Conservation (phyloP, 2,113 vertebrate genomes). For the Sphyrna mokarran region DNA sequence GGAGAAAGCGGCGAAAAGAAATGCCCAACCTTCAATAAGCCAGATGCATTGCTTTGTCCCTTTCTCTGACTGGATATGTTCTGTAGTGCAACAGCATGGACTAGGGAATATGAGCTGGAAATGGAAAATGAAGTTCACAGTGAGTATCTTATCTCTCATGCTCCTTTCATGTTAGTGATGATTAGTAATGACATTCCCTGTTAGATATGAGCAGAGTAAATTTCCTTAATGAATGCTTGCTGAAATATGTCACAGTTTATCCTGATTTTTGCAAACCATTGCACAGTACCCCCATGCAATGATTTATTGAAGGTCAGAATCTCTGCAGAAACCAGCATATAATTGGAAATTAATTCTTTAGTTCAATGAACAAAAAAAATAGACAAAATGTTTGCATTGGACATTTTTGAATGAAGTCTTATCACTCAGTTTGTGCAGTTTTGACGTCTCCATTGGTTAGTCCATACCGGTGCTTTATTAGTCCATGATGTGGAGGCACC, state of each 20-base stretch:
- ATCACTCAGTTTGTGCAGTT: neutral
- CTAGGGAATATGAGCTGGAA: conserved; percentile 14
- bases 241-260: neutral
- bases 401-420: neutral
- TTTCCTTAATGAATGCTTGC: neutral
- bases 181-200: neutral
- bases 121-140: conserved; percentile 34
- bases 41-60: conserved; percentile 5
- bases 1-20: neutral
- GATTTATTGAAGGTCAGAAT: neutral
- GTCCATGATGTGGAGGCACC: too few species aligned
- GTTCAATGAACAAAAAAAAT: neutral
- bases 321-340: neutral
- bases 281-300: neutral
- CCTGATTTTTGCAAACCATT: neutral
- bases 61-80: conserved; percentile 26
- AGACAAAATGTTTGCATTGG: neutral
- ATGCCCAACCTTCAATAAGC: neutral
- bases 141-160: conserved; percentile 5
- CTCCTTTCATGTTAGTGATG: neutral
- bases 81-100: neutral
- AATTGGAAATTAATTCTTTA: neutral
- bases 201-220: neutral
- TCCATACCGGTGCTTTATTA: too few species aligned
- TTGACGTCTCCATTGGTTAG: too few species aligned